phyloP scores from a whole-genome alignment of 2,113 vertebrate species.

The Zapus hudsonius region DNA sequence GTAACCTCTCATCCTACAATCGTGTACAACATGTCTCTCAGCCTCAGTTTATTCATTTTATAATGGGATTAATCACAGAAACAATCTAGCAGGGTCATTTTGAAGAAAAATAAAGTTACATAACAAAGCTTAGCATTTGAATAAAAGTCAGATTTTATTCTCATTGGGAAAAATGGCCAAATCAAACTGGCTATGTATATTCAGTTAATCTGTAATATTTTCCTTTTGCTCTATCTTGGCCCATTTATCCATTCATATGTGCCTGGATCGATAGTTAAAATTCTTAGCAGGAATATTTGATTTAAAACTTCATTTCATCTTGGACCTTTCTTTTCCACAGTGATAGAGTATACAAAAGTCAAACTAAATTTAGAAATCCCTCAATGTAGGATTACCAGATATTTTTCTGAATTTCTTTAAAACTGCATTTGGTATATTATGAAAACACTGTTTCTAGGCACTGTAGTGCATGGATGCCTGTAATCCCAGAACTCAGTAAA shows the following conservation, averaged over 20 bases:
- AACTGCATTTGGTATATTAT: background rate
- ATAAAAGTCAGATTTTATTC: background rate
- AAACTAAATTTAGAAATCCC: background rate
- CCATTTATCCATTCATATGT: background rate
- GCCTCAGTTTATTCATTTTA: slow-evolving; percentile 22
- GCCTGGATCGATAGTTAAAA: background rate
- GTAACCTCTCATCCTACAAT: background rate
- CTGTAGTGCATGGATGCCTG: background rate
- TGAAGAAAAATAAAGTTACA: background rate
- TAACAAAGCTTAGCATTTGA: background rate
- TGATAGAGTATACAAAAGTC: background rate
- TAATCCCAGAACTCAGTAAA: background rate
- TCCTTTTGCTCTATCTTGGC: background rate
- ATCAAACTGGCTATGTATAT: background rate
- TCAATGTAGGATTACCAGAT: background rate
- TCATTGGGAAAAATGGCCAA: background rate
- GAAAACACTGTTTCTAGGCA: background rate
- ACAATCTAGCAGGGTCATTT: background rate
- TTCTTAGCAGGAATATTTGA: background rate
- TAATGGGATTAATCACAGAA: background rate
- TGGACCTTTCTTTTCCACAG: background rate
- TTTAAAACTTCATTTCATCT: background rate
- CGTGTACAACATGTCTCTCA: background rate
- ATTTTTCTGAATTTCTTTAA: background rate
- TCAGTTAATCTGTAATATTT: background rate